These are phyloP conservation scores for Stenurella melanura DNA, from an alignment of 2,888 invertebrate genomes.

Conservation along the genomic window DNA sequence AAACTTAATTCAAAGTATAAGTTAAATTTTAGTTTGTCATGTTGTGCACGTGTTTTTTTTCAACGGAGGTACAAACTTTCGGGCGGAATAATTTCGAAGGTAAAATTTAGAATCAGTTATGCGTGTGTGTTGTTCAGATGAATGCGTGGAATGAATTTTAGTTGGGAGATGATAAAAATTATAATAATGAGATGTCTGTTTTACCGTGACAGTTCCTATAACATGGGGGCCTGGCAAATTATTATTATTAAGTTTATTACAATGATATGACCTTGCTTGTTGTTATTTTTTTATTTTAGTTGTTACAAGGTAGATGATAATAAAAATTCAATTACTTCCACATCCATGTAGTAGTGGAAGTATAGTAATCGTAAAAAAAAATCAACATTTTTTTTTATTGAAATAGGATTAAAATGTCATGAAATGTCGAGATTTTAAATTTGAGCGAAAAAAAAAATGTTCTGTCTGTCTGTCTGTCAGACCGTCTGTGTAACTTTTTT, in stretches of 20 bases:
- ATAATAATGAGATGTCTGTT: background rate
- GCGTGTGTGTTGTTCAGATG: background rate
- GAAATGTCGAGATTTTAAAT: too few relatives aligned
- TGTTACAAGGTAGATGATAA: background rate
- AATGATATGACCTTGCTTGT: background rate
- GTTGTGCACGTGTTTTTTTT: slow-evolving; percentile 14
- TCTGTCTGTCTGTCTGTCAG: too few relatives aligned
- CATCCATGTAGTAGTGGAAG: too few relatives aligned
- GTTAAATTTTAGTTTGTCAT: slow-evolving; percentile 18
- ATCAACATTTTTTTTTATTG: too few relatives aligned
- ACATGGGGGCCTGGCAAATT: background rate
- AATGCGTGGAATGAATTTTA: slow-evolving; percentile 3
- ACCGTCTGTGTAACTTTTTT: too few relatives aligned
- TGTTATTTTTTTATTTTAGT: background rate
- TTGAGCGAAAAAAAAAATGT: too few relatives aligned
- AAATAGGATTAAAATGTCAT: too few relatives aligned
- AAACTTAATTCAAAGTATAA: slow-evolving; percentile 19
- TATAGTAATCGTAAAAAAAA: too few relatives aligned
- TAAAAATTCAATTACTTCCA: too few relatives aligned
- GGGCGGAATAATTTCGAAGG: slow-evolving; percentile 8
- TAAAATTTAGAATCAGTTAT: slow-evolving; percentile 1
- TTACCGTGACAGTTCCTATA: background rate
- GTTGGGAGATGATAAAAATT: background rate
- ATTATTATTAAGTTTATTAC: background rate
- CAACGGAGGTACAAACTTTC: slow-evolving; percentile 7